Conservation (phyloP, 1,140 invertebrate genomes). For the Steinernema feltiae region DNA sequence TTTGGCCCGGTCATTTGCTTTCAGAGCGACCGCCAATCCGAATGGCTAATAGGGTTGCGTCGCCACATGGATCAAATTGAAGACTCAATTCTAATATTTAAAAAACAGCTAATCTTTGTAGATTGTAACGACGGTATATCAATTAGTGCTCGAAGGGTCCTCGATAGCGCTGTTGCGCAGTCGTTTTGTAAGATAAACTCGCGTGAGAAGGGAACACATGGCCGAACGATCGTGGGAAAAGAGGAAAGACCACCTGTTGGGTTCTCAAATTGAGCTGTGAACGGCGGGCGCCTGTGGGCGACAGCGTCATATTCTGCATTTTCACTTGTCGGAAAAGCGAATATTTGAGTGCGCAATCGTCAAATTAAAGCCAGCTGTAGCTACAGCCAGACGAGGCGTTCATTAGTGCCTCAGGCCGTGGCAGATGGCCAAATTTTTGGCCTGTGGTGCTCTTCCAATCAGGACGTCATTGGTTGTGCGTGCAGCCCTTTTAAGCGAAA, state of each 20-base stretch:
- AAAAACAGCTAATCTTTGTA: background rate
- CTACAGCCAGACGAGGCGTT: background rate
- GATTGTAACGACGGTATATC: background rate
- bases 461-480: background rate
- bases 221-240: background rate
- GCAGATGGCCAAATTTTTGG: background rate
- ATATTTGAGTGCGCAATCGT: background rate
- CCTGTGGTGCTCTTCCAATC: background rate
- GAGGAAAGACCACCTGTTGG: background rate
- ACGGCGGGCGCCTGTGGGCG: background rate
- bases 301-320: no score
- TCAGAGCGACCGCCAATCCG: background rate
- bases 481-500: background rate
- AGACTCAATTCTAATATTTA: background rate
- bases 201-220: slow-evolving; percentile 6
- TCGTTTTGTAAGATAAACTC: background rate
- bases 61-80: background rate
- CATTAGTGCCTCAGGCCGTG: slow-evolving; percentile 10
- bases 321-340: background rate
- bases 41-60: slow-evolving; percentile 5
- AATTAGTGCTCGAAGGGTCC: no score
- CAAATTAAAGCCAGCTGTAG: slow-evolving; percentile 11
- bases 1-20: background rate
- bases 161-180: no score
- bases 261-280: background rate